These are phyloP conservation scores for Leucoraja erinaceus DNA, from an alignment of 2,113 vertebrate genomes.

Conservation along the genomic window DNA sequence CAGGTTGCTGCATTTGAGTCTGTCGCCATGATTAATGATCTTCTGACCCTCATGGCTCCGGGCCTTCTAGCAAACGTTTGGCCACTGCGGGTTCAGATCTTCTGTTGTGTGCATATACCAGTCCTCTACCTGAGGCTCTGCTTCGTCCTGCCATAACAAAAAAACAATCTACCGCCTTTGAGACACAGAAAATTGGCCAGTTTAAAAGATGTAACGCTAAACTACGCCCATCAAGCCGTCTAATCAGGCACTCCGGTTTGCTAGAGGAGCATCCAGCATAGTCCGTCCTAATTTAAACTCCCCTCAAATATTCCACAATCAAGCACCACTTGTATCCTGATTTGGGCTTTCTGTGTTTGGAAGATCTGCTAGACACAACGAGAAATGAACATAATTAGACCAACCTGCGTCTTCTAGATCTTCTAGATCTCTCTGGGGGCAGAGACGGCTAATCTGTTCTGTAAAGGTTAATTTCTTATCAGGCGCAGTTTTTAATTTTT, in stretches of 20 bases:
- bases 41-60: constrained; percentile 34
- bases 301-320: constrained; percentile 34
- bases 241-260: constrained; percentile 33
- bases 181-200: constrained; percentile 33
- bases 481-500: constrained; percentile 35
- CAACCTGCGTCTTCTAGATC: constrained; percentile 36
- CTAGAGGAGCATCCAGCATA: constrained; percentile 28
- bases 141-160: constrained; percentile 33
- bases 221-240: constrained; percentile 28
- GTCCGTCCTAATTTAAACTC: constrained; percentile 25
- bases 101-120: constrained; percentile 30
- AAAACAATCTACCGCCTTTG: constrained; percentile 31
- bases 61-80: constrained; percentile 34
- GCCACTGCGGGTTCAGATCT: constrained; percentile 36
- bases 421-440: constrained; percentile 35
- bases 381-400: constrained; percentile 36
- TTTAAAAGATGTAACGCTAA: constrained; percentile 34
- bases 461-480: constrained; percentile 36
- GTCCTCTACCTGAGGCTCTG: constrained; percentile 28
- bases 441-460: constrained; percentile 36
- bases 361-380: constrained; percentile 36
- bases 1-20: constrained; percentile 36
- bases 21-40: constrained; percentile 29
- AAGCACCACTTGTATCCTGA: constrained; percentile 35
- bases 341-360: constrained; percentile 35